Base-by-base conservation (phyloP, 2,888 invertebrate species). In the Cylloceria caligata region DNA sequence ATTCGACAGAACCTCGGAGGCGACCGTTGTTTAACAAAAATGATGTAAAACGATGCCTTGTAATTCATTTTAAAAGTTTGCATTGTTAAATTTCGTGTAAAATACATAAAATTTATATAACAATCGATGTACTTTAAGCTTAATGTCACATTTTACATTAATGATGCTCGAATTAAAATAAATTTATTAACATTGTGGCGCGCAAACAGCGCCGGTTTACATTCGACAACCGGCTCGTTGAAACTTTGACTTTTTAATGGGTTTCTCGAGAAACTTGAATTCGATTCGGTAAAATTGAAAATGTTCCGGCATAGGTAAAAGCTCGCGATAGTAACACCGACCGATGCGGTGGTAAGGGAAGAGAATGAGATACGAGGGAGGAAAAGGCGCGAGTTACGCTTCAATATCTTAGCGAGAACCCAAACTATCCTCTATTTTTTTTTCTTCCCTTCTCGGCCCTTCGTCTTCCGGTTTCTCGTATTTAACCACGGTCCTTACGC, bases 181-280 rank as follows among this genome's bases (percentile, higher is more conserved):
- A n/a, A n/a, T n/a, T n/a, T n/a, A n/a, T n/a, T n/a, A n/a, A n/a
- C n/a, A n/a, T 52, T 21, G 7, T 45, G 4, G 45, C 45, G 45
- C 16, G 45, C 52, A 9, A 52, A 69, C 24, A 57, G 7, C 2
- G 7, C n/a, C n/a, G 57, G 16, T 60, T 72, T 47, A 60, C 45
- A 72, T 42, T 45, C 60, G 47, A 19, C 5, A 9, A n/a, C 19
- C 21, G 42, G 19, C 19, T 13, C 45, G 24, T 24, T 24, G 65
- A 39, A 74, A 74, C 64, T 65, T 55, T 27, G 74, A 74, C 65
- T 65, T 65, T 74, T 55, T 74, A 74, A 74, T 74, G 65, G 30
- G 55, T 64, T 45, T 45, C 49, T 74, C 74, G 30, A 39, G 65
- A 55, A 42, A 65, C 65, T 42, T 21, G 52, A 64, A 5, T 0